Evolutionary conservation across 2,888 invertebrate species (phyloP).

Genomic region (Lordiphosa fenestrarum): DNA sequence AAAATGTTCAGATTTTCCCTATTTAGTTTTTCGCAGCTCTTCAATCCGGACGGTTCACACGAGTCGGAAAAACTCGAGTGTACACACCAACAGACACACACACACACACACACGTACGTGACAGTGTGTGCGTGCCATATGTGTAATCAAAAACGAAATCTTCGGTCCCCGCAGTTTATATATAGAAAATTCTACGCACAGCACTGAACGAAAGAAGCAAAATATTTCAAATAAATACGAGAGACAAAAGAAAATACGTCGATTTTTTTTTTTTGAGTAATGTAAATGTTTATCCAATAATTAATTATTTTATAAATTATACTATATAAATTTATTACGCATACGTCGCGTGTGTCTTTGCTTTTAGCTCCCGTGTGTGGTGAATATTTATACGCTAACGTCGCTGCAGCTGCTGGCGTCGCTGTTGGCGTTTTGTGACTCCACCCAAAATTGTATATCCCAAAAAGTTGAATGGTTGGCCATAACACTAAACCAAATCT

Average conservation of each 20-base stretch:
- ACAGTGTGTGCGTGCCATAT: slow-evolving; percentile 64
- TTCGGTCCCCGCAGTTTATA: slow-evolving; percentile 68
- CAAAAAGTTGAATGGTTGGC: slow-evolving; percentile 37
- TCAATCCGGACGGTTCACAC: slow-evolving; percentile 66
- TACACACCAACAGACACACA: slow-evolving; percentile 10
- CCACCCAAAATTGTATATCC: slow-evolving; percentile 70
- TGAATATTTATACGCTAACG: slow-evolving; percentile 22
- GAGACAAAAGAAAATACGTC: slow-evolving; percentile 29
- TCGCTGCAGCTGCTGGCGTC: slow-evolving; percentile 38
- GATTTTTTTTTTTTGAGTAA: slow-evolving; percentile 11
- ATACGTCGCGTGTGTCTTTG: slow-evolving; percentile 47
- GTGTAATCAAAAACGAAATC: slow-evolving; percentile 57
- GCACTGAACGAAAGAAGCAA: slow-evolving; percentile 66
- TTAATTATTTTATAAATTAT: slow-evolving; percentile 20
- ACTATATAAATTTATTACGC: slow-evolving; percentile 48
- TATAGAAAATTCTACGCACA: slow-evolving; percentile 78
- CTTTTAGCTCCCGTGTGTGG: slow-evolving; percentile 24
- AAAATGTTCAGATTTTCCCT: slow-evolving; percentile 36
- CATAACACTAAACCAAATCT: slow-evolving; percentile 15
- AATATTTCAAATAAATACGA: slow-evolving; percentile 55
- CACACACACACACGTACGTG: slow-evolving; percentile 21
- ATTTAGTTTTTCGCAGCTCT: slow-evolving; percentile 75
- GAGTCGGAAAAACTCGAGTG: slow-evolving; percentile 31
- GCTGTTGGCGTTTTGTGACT: slow-evolving; percentile 60
- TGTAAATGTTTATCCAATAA: slow-evolving; percentile 16